Evolutionary conservation across 2,888 invertebrate genomes (phyloP).

Genomic region (Gymnoscelis rufifasciata): DNA sequence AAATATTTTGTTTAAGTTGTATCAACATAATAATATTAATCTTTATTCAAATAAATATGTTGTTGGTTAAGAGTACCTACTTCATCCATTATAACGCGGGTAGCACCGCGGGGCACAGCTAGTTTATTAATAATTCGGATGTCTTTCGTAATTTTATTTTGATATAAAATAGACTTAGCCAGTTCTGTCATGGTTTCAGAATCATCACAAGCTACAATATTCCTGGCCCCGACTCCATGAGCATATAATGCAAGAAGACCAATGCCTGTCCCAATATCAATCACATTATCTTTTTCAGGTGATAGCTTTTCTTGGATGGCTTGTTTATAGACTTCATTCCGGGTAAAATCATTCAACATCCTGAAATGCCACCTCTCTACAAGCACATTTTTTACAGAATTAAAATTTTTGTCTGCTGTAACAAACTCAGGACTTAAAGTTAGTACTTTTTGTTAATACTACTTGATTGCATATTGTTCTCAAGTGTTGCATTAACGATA

Average conservation of each 20-base stretch:
- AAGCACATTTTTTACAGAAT: slow-evolving; percentile 82
- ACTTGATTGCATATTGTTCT: no score
- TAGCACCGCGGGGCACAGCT: no score
- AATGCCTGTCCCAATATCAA: slow-evolving; percentile 89
- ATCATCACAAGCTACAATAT: slow-evolving; percentile 83
- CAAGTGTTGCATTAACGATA: no score
- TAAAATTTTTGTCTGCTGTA: slow-evolving; percentile 82
- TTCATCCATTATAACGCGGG: no score
- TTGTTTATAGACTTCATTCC: slow-evolving; percentile 82
- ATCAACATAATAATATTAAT: no score
- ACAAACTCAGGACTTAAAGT: slow-evolving; percentile 70
- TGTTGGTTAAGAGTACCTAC: no score
- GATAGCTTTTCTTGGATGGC: slow-evolving; percentile 81
- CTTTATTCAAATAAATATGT: no score
- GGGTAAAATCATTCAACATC: slow-evolving; percentile 86
- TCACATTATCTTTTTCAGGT: slow-evolving; percentile 66
- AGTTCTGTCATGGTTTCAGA: slow-evolving; percentile 82
- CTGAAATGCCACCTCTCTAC: slow-evolving; percentile 90
- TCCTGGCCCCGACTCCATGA: slow-evolving; percentile 68
- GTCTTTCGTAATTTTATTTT: slow-evolving; percentile 70
- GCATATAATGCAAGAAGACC: slow-evolving; percentile 86
- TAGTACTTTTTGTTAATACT: slow-evolving; percentile 75
- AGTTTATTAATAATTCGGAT: slow-evolving; percentile 78
- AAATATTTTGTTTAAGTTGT: no score
- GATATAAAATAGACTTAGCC: slow-evolving; percentile 62